Evolutionary conservation across 2,113 vertebrate species (phyloP).

Genomic region (Cryptomyrus ogoouensis): DNA sequence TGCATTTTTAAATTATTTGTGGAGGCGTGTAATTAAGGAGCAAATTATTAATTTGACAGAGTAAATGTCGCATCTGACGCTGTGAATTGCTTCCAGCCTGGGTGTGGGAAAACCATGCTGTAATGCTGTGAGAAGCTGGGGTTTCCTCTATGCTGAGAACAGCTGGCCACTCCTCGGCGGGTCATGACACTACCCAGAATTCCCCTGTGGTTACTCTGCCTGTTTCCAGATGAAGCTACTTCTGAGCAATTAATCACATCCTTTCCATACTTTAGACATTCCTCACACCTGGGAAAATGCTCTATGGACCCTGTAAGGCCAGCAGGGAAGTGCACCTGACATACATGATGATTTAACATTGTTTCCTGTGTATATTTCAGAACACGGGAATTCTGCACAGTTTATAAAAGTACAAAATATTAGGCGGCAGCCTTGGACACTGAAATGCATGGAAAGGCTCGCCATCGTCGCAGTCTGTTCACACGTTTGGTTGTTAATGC

Average conservation of each 20-base stretch:
- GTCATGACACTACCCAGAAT: slow-evolving; percentile 43
- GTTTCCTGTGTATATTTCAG: background rate
- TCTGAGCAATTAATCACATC: slow-evolving; percentile 38
- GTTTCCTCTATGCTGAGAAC: slow-evolving; percentile 53
- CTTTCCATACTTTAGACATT: slow-evolving; percentile 12
- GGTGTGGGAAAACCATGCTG: slow-evolving; percentile 23
- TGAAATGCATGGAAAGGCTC: background rate
- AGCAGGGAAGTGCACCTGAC: background rate
- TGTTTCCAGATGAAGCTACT: slow-evolving; percentile 19
- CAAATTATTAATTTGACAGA: slow-evolving; percentile 11
- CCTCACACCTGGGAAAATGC: slow-evolving; percentile 7
- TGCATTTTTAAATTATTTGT: background rate
- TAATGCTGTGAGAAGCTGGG: slow-evolving; percentile 43
- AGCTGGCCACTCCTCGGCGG: slow-evolving; percentile 42
- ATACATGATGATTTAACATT: background rate
- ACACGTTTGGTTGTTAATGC: background rate
- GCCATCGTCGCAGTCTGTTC: background rate
- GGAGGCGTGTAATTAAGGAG: background rate
- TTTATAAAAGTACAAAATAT: background rate
- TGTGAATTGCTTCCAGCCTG: background rate
- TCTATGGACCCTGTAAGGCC: slow-evolving; percentile 21
- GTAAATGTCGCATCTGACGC: background rate
- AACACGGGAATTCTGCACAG: background rate
- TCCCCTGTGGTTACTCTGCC: slow-evolving; percentile 45
- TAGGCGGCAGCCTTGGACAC: background rate